Base-by-base conservation (phyloP, 2,888 invertebrate genomes). In the Tortricodes alternella region DNA sequence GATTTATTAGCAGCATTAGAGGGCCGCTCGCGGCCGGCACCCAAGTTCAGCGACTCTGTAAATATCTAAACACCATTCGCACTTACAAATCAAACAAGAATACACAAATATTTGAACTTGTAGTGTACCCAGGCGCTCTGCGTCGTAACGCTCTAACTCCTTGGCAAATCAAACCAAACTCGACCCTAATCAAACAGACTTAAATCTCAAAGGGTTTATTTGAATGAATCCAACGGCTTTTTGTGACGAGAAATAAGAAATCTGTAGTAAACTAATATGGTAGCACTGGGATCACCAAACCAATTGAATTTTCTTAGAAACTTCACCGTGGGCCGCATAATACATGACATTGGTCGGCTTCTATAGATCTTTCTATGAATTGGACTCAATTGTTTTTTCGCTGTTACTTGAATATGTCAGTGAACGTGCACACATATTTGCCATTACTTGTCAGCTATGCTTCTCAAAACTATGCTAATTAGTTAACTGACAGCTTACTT, bases 61-160 rank as follows among this genome's bases (percentile, higher is more conserved):
- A 88, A 89, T 85, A 89, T 79, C 80, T 84, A 83, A 87, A 86
- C 87, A 85, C 89, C 88, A 89, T 89, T 89, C 86, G 87, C 87
- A 89, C 89, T 89, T 86, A 88, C 88, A 86, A 85, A 84, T 73
- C 82, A 89, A 89, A 88, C 88, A 89, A 78, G 82, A 79, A 79
- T 79, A 83, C 67, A 82, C 83, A 85, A 89, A 89, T 88, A 89
- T 89, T 89, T 85, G 83, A 83, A 84, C 85, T 75, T 70, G 68
- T 58, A 56, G 57, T 58, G 61, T 62, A 62, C 59, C 41, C 39
- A 62, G 24, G 44, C 41, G 37, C 23, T 82, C 73, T 76, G 78
- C 74, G 78, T 78, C 74, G 70, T 74, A 78, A 78, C 66, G 78
- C 62, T 71, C 63, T 66, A 76, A 71, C 70, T 67, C 72, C 53